These are phyloP conservation scores for Melieria crassipennis DNA, from an alignment of 2,888 invertebrate genomes.

Conservation along the genomic window DNA sequence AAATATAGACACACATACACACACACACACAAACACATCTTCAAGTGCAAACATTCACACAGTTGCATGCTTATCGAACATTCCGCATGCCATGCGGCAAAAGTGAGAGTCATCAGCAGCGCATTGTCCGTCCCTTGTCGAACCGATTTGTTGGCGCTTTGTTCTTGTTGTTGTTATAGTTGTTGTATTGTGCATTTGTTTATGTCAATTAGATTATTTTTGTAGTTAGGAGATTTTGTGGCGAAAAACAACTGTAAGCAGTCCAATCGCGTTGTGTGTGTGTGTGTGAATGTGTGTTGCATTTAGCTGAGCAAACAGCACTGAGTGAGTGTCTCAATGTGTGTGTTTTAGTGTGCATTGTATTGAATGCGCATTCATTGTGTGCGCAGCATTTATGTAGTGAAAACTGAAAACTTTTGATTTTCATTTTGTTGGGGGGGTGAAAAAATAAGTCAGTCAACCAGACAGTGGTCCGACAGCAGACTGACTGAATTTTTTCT, in stretches of 20 bases:
- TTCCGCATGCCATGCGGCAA: constrained; percentile 1
- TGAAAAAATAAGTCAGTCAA: no score
- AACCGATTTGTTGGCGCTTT: not conserved
- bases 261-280: not conserved
- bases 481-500: no score
- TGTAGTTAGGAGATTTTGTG: not conserved
- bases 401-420: no score
- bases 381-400: no score
- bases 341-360: constrained; percentile 9
- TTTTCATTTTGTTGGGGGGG: no score
- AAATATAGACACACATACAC: not conserved
- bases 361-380: not conserved
- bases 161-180: not conserved
- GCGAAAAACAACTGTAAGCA: not conserved
- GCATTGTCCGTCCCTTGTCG: not conserved
- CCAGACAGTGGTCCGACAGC: no score
- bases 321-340: not conserved
- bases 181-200: not conserved
- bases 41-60: not conserved
- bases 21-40: not conserved
- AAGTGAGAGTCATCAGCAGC: constrained; percentile 30
- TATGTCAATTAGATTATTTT: not conserved
- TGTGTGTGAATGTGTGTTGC: not conserved
- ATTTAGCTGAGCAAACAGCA: not conserved
- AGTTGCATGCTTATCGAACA: not conserved